Base-by-base conservation (phyloP, 2,113 vertebrate species). In the Ovis canadensis region DNA sequence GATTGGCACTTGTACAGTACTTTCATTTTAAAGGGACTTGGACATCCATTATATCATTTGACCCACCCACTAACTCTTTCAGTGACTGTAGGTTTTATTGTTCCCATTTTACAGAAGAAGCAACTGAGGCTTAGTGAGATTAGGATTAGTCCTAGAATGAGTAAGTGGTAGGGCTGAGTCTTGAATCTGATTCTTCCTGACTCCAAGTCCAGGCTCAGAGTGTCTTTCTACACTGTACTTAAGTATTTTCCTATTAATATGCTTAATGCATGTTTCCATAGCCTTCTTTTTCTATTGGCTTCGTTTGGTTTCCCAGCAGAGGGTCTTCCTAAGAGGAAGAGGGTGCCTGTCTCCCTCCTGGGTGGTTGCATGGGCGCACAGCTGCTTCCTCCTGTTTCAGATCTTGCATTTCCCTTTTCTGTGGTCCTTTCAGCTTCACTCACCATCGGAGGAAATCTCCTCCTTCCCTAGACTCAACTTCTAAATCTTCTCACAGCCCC, bases 61-160 rank as follows among this genome's bases (percentile, higher is more conserved):
- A 74, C 21, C 88, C 55, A 15, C 19, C 50, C 59, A 36, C 4
- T 77, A 87, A 80, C 40, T 91, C 48, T 93, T 90, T 21, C 52
- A 52, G 82, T 14, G 50, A 60, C 60, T 31, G 43, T n/a, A 87
- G 84, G 54, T 86, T 96, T 88, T 96, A 83, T 67, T 71, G 57
- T 36, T 94, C 33, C 86, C 90, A 88, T 91, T 97, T 94, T 89
- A 96, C 77, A 83, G 93, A 95, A 80, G 33, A 82, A 71, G 43
- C 86, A 77, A 36, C 0, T 10, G 54, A 97, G 40, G 67, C 40
- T 71, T 43, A n/a, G 78, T 29, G 55, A 81, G 31, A 77, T 77
- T 33, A 48, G 62, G 88, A 31, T 19, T 43, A 54, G 45, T 80
- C 33, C 36, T 90, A 10, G 71, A 62, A 54, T 77, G 36, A 89